Evolutionary conservation across 2,888 invertebrate genomes (phyloP).

Genomic region (Chrysotoxum bicinctum): DNA sequence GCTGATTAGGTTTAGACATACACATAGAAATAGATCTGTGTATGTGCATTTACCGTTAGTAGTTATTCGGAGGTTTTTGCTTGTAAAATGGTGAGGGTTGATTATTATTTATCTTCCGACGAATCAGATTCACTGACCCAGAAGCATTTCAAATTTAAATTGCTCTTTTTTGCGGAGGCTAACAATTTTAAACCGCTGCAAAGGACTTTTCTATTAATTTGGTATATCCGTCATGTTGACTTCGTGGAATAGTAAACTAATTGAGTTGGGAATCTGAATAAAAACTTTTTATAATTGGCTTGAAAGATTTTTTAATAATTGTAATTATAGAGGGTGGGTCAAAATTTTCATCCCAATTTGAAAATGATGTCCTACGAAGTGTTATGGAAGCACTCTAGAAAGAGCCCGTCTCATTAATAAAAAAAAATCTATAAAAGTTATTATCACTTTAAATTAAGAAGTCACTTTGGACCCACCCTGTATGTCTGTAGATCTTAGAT

Average conservation of each 20-base stretch:
- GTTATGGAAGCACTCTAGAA: too few species aligned
- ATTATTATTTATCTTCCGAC: constrained; percentile 47
- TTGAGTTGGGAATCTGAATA: background rate
- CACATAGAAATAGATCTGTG: background rate
- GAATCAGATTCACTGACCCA: constrained; percentile 49
- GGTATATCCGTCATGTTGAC: background rate
- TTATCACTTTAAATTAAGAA: too few species aligned
- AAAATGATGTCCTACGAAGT: too few species aligned
- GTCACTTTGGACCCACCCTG: too few species aligned
- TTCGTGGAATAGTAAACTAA: constrained; percentile 6
- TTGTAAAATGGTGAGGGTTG: constrained; percentile 27
- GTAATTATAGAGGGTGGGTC: too few species aligned
- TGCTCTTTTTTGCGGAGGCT: constrained; percentile 1
- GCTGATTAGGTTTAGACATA: constrained; percentile 14
- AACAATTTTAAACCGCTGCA: background rate
- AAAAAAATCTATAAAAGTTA: too few species aligned
- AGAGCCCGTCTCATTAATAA: too few species aligned
- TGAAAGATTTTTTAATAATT: too few species aligned
- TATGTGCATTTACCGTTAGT: background rate
- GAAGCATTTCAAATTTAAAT: constrained; percentile 58
- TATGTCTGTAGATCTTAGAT: too few species aligned
- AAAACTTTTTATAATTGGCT: background rate
- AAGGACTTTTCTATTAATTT: background rate
- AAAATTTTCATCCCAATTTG: too few species aligned
- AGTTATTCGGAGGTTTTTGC: constrained; percentile 24